Conservation (phyloP, 2,113 vertebrate species). For the Euleptes europaea region DNA sequence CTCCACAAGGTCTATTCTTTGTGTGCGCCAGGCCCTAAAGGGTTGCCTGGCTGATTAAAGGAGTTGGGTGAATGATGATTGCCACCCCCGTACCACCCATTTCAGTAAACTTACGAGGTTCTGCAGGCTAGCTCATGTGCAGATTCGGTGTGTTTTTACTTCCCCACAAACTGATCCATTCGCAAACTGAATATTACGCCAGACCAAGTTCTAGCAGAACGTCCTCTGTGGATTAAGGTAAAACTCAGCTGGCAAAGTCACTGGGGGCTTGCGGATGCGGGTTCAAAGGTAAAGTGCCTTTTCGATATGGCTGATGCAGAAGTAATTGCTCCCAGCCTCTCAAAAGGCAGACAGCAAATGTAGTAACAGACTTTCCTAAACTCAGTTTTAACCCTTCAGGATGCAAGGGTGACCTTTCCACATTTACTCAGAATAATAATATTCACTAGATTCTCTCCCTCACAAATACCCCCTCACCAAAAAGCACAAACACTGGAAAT, state of each 20-base stretch:
- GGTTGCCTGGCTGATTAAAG: too few species aligned
- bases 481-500: constrained; percentile 40
- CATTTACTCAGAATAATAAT: constrained; percentile 16
- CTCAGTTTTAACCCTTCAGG: constrained; percentile 44
- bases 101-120: too few species aligned
- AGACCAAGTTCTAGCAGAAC: not conserved
- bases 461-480: not conserved
- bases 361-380: constrained; percentile 36
- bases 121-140: too few species aligned
- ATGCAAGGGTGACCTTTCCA: not conserved
- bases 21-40: too few species aligned
- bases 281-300: constrained; percentile 36
- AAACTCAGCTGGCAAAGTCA: not conserved
- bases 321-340: constrained; percentile 40
- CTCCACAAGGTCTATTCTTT: too few species aligned
- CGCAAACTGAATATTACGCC: too few species aligned
- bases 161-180: too few species aligned
- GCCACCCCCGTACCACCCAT: too few species aligned
- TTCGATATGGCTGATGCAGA: constrained; percentile 14
- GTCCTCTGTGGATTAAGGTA: not conserved
- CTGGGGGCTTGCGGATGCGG: not conserved
- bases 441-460: constrained; percentile 32
- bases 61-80: too few species aligned
- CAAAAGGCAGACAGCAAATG: constrained; percentile 16
- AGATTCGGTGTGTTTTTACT: too few species aligned